Evolutionary conservation across 2,797 vertebrate species (phyloP).

Genomic region (Thaleichthys pacificus): DNA sequence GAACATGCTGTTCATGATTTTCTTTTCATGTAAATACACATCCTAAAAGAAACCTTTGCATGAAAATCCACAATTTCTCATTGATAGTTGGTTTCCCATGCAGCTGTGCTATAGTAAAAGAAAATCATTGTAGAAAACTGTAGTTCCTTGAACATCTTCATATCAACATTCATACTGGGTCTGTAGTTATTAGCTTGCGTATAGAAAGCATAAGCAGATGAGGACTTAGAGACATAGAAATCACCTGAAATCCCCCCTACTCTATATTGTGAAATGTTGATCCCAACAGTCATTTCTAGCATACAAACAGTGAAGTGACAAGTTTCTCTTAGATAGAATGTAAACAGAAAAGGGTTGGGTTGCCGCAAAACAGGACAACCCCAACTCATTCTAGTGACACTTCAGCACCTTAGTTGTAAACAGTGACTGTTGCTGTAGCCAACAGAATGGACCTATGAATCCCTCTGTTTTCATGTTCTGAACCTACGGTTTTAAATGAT

Average conservation of each 20-base stretch:
- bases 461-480: background rate
- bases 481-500: background rate
- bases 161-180: background rate
- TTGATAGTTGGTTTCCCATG: conserved; percentile 53
- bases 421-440: conserved; percentile 36
- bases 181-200: background rate
- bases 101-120: conserved; percentile 32
- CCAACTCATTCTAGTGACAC: conserved; percentile 44
- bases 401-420: conserved; percentile 63
- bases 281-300: conserved; percentile 42
- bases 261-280: conserved; percentile 63
- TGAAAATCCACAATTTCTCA: conserved; percentile 52
- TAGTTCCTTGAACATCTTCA: conserved; percentile 6
- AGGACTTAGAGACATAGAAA: background rate
- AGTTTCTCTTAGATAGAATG: conserved; percentile 33
- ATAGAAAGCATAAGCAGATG: background rate
- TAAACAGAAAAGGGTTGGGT: conserved; percentile 29
- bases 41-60: conserved; percentile 49
- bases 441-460: background rate
- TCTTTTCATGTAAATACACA: conserved; percentile 37
- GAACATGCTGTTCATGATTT: conserved; percentile 22
- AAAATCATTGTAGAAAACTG: conserved; percentile 20
- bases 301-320: conserved; percentile 2
- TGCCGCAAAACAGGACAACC: conserved; percentile 10
- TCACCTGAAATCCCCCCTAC: background rate